Evolutionary conservation across 2,113 vertebrate species (phyloP), one percentile per base, ranked within the genome.

Genomic region (Corydoras maculifer): DNA sequence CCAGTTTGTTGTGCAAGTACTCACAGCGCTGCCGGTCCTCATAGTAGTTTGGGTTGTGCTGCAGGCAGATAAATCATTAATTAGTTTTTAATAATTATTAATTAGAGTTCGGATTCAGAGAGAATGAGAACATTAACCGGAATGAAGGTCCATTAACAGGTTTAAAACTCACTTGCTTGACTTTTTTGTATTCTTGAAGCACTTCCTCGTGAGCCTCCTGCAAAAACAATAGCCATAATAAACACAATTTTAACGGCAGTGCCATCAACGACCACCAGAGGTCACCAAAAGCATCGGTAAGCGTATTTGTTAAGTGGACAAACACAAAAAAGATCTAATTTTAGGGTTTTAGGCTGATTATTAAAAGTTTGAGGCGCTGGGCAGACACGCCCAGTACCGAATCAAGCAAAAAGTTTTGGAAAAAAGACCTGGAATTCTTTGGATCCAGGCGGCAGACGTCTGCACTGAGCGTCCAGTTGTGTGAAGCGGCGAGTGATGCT

Each of bases 1-100:
- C 89, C 86, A 97, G 81, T 82, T 96, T 97, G 82, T 90, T 92
- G 87, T 93, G 93, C 83, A 98, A 90, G 83, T 94, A 94, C 82
- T 93, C 88, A 59, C 90, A 95, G 84, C 92, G 91, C 53, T 85
- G 87, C 65, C 96, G 97, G 84, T 92, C 90, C 79, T 90, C 86
- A 10, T 89, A 86, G 82, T 93, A 94, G 86, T 87, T 94, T 58
- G 93, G 93, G 71, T 85, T 91, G 61, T 89, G 89, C 92, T 94
- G 86, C 9, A 68, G 82, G 73, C 51, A 65, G 31, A 68, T 4
- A 30, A 13, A 32, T 50, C 13, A 31, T 62, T 65, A 30, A 8
- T n/a, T 25, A 25, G 18, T 25, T 25, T 2, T 25, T 25, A 25
- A 2, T 25, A 25, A 25, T 25, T 25, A 25, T 25, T 25, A 25